Percentiles rank a stretch among this genome's conserved stretches.
Evolutionary conservation across 2,888 invertebrate genomes (phyloP).

Genomic region (Rhaphigaster nebulosa): DNA sequence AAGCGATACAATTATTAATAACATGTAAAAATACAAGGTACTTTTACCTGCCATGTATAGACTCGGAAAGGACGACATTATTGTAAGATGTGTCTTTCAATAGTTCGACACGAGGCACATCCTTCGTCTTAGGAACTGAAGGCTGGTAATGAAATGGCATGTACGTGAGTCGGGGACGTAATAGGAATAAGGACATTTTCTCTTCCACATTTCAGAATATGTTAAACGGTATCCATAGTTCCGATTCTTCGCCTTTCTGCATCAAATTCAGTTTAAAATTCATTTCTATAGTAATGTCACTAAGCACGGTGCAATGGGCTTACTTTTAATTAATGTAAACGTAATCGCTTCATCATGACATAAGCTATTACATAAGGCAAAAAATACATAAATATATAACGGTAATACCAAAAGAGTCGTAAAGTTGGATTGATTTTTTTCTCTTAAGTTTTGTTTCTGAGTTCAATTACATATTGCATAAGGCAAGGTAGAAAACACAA

Average conservation of each 20-base stretch:
- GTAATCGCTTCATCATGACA: background rate
- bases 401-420: too few relatives aligned
- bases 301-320: background rate
- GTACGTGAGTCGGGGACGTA: background rate
- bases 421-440: too few relatives aligned
- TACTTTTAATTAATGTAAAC: background rate
- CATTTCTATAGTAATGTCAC: background rate
- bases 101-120: background rate
- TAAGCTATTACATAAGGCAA: background rate
- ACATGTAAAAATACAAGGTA: background rate
- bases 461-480: too few relatives aligned
- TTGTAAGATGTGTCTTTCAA: background rate
- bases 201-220: background rate
- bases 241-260: background rate
- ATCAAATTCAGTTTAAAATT: background rate
- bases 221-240: background rate
- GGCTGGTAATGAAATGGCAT: background rate
- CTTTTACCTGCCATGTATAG: background rate
- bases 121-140: constrained; percentile 11
- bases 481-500: too few relatives aligned
- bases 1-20: background rate
- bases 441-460: too few relatives aligned
- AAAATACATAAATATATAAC: background rate
- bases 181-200: background rate
- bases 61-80: background rate